Conservation (phyloP, 2,888 invertebrate species). For the Punctoribates punctum region DNA sequence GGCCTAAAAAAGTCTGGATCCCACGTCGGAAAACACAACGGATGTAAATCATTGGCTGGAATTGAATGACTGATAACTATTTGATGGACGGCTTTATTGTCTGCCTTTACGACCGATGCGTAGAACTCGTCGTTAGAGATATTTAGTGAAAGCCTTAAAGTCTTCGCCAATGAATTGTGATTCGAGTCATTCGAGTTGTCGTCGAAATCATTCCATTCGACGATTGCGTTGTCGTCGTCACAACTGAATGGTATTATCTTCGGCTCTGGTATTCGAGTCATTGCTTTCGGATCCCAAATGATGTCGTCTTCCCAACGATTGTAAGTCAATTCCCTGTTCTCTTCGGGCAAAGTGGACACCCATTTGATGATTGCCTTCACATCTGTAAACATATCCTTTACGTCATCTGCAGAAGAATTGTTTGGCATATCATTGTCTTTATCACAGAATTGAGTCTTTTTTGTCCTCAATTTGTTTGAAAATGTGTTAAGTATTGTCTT, state of each 20-base stretch:
- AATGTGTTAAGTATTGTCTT: neutral
- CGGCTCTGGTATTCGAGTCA: neutral
- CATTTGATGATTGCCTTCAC: neutral
- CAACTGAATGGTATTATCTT: slow-evolving; percentile 28
- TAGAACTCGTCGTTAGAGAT: slow-evolving; percentile 30
- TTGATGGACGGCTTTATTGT: neutral
- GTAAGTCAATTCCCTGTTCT: neutral
- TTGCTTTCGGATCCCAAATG: slow-evolving; percentile 9
- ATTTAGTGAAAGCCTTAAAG: neutral
- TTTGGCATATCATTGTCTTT: too few relatives aligned
- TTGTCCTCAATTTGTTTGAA: neutral
- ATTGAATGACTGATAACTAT: slow-evolving; percentile 5
- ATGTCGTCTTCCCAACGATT: slow-evolving; percentile 19
- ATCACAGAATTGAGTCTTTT: neutral
- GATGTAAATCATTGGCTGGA: neutral
- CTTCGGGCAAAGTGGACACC: neutral
- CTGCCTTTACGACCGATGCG: neutral
- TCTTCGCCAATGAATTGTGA: neutral
- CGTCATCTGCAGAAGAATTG: too few relatives aligned
- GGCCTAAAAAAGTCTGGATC: neutral
- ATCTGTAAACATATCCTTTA: too few relatives aligned
- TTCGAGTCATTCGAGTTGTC: neutral
- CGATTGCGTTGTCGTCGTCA: slow-evolving; percentile 7
- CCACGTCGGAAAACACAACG: neutral
- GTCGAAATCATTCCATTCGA: neutral